A percentile compares a stretch with the other conserved stretches of the same genome.
phyloP scores from a whole-genome alignment of 2,797 vertebrate species.

The Bufotes viridis region DNA sequence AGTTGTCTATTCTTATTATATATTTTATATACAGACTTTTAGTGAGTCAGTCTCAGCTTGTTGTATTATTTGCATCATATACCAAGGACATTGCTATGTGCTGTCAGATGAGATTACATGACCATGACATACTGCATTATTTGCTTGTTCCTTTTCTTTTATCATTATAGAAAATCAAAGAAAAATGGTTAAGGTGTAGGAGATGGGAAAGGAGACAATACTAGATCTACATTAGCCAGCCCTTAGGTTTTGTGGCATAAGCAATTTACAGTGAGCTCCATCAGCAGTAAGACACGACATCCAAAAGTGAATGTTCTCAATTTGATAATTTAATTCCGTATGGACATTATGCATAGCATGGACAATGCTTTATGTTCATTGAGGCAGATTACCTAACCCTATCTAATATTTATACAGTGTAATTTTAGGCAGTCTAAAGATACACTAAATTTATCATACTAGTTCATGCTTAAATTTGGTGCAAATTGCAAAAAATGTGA shows the following conservation, averaged over 20 bases:
- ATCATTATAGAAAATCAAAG: neutral
- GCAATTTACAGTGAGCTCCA: neutral
- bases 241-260: neutral
- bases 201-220: slow-evolving; percentile 2
- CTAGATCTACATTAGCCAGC: slow-evolving; percentile 7
- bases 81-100: neutral
- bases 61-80: neutral
- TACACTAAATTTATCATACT: too few species aligned
- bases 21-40: slow-evolving; percentile 7
- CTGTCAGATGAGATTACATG: neutral
- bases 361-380: neutral
- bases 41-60: slow-evolving; percentile 8
- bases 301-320: slow-evolving; percentile 19
- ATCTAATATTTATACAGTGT: too few species aligned
- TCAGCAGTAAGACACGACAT: neutral
- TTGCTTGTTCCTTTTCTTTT: neutral
- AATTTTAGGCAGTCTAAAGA: too few species aligned
- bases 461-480: too few species aligned
- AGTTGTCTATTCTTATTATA: neutral
- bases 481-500: too few species aligned
- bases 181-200: neutral
- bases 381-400: too few species aligned
- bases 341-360: neutral
- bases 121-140: neutral
- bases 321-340: neutral